Evolutionary conservation across 2,888 invertebrate species (phyloP), one percentile per base, ranked within the genome.

Genomic region (Nysson spinosus): DNA sequence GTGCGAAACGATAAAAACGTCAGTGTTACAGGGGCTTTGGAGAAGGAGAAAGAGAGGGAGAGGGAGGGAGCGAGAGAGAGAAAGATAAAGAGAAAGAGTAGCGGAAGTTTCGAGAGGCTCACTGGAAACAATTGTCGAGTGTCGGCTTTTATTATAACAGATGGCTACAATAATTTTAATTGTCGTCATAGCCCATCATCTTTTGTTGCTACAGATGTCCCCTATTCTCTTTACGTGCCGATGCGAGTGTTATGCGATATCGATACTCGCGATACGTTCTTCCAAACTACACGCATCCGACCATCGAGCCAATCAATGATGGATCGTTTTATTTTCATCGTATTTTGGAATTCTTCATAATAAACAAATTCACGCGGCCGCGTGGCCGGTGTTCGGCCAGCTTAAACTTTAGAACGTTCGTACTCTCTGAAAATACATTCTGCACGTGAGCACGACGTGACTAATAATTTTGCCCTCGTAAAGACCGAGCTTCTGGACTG

Each of bases 171-270:
- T 72, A 62, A 57, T 66, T 74, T 66, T 62, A 68, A 69, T 72
- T 30, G 57, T 26, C 52, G 44, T 32, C 56, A 24, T 20, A 19
- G 28, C 20, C 22, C 40, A 30, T 42, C 56, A 43, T 42, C 63
- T 56, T 51, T 50, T 57, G 66, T 74, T 66, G 57, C 69, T 73
- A 72, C 74, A 66, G 66, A 58, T 74, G 73, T 56, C 28, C 20
- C 50, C 39, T 19, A 73, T 57, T 57, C 19, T n/a, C 52, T 32
- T 32, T 47, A 11, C 35, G 14, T 35, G 16, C 32, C 30, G 34
- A 39, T 46, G 32, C 69, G 42, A 60, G 51, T 52, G 69, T 69
- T 20, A 35, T n/a, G n/a, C n/a, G n/a, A n/a, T n/a, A n/a, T n/a
- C 50, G 22, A 28, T 12, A 11, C 14, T 9, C 20, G 20, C 11